Evolutionary conservation across 2,888 invertebrate species (phyloP).

Genomic region (Prosapia bicincta): DNA sequence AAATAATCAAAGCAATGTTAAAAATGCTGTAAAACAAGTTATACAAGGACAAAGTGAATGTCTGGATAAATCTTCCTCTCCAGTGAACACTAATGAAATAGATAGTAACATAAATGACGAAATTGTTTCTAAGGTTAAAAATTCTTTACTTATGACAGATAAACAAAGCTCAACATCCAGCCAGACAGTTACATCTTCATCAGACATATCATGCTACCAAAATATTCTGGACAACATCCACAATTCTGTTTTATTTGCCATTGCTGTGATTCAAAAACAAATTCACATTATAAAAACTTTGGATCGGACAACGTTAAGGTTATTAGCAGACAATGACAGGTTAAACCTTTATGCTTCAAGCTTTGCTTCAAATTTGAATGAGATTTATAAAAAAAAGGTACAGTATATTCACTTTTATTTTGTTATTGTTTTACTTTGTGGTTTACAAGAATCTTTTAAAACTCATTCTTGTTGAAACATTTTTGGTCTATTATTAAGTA

Average conservation of each 20-base stretch:
- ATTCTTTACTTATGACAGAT: too few species aligned
- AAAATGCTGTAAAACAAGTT: background rate
- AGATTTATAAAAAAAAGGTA: constrained; percentile 13
- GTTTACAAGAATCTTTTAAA: too few species aligned
- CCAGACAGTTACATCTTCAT: background rate
- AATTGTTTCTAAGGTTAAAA: too few species aligned
- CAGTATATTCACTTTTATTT: too few species aligned
- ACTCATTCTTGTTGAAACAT: too few species aligned
- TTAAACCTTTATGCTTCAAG: constrained; percentile 4
- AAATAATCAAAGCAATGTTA: background rate
- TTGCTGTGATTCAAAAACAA: constrained; percentile 15
- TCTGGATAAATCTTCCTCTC: background rate
- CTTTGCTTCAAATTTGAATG: background rate
- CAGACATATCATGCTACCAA: background rate
- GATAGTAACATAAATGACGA: too few species aligned
- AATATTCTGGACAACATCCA: constrained; percentile 12
- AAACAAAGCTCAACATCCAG: too few species aligned
- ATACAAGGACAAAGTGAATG: background rate
- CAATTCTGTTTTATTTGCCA: constrained; percentile 25
- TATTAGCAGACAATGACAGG: constrained; percentile 16
- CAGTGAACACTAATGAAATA: background rate
- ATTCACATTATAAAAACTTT: constrained; percentile 9
- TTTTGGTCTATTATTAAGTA: too few species aligned
- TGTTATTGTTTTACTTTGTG: too few species aligned
- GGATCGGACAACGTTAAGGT: constrained; percentile 16